Evolutionary conservation across 2,888 invertebrate species (phyloP).

Genomic region (Apocheima hispidaria): DNA sequence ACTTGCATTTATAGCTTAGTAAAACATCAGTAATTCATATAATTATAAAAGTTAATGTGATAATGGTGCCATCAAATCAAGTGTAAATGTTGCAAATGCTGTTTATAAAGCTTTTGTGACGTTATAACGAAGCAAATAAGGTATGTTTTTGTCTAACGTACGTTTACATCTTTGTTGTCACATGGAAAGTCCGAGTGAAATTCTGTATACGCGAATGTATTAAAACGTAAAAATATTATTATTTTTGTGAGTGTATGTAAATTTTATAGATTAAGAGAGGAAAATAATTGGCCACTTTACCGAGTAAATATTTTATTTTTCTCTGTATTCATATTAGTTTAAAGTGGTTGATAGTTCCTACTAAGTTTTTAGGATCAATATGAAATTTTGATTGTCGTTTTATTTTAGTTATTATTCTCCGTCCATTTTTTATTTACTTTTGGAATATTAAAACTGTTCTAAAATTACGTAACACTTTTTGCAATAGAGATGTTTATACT

Average conservation of each 20-base stretch:
- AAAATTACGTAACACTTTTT: background rate
- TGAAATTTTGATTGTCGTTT: conserved; percentile 32
- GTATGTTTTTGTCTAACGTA: conserved; percentile 3
- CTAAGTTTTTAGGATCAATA: conserved; percentile 55
- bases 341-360: conserved; percentile 82
- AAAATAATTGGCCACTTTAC: conserved; percentile 66
- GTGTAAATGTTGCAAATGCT: conserved; percentile 12
- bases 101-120: conserved; percentile 9
- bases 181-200: background rate
- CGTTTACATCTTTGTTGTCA: background rate
- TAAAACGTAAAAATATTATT: conserved; percentile 14
- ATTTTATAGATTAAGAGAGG: conserved; percentile 49
- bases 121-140: background rate
- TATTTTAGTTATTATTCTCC: conserved; percentile 30
- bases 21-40: conserved; percentile 22
- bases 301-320: conserved; percentile 51
- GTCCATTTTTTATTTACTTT: conserved; percentile 27
- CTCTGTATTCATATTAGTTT: conserved; percentile 50
- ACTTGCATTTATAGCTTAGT: conserved; percentile 43
- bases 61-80: conserved; percentile 30
- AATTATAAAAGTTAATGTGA: conserved; percentile 22
- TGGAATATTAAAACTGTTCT: background rate
- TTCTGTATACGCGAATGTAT: conserved; percentile 14
- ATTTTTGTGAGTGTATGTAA: conserved; percentile 43
- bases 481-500: background rate